phyloP scores from a whole-genome alignment of 2,888 invertebrate species.

The Phengaris alcon region DNA sequence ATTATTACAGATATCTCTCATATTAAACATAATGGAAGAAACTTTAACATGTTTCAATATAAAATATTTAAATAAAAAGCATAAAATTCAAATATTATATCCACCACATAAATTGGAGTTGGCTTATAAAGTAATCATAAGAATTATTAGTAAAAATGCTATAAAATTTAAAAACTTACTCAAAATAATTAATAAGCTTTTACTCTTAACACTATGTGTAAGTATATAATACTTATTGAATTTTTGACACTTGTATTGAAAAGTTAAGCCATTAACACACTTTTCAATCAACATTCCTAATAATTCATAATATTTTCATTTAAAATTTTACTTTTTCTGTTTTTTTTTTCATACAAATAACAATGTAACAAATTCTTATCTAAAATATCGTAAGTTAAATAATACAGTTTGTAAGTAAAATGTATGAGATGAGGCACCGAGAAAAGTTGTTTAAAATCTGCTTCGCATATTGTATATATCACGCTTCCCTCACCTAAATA shows the following conservation, averaged over 20 bases:
- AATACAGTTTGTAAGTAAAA: too few relatives aligned
- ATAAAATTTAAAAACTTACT: background rate
- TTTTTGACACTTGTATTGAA: background rate
- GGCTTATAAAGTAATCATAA: background rate
- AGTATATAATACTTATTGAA: background rate
- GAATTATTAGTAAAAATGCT: background rate
- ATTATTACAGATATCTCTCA: background rate
- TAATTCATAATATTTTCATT: background rate
- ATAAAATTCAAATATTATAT: background rate
- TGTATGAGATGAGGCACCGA: slow-evolving; percentile 2
- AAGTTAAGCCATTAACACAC: background rate
- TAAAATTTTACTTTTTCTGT: background rate
- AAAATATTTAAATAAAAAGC: background rate
- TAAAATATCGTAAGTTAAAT: background rate
- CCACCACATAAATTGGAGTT: background rate
- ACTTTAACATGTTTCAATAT: background rate
- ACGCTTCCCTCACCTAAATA: too few relatives aligned
- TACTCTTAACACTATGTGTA: background rate
- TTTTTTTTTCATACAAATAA: background rate
- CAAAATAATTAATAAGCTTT: background rate
- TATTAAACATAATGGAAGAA: background rate
- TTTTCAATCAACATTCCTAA: background rate
- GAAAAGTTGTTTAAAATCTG: background rate
- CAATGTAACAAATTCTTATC: background rate
- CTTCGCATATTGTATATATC: background rate